Conservation (phyloP, 2,888 invertebrate species). For the Lasius fuliginosus region DNA sequence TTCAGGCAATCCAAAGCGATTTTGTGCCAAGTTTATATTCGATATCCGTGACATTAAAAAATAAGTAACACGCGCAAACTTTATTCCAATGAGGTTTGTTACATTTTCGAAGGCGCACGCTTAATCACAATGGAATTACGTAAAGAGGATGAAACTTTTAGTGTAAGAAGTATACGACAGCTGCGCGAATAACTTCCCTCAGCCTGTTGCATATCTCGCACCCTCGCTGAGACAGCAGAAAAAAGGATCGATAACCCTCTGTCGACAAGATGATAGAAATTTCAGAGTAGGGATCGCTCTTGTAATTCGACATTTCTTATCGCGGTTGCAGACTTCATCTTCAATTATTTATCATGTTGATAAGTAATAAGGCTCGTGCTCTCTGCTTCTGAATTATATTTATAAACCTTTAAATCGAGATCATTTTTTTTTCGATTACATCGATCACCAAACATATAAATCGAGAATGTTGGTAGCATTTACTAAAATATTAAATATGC, state of each 20-base stretch:
- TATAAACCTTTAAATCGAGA: neutral
- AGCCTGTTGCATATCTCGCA: constrained; percentile 63
- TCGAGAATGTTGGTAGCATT: neutral
- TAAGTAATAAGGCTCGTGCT: constrained; percentile 9
- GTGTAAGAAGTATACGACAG: constrained; percentile 58
- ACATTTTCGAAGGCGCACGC: constrained; percentile 41
- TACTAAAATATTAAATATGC: neutral
- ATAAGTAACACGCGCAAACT: constrained; percentile 39
- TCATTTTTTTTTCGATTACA: neutral
- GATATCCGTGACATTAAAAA: constrained; percentile 27
- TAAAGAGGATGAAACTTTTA: constrained; percentile 56
- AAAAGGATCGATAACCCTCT: constrained; percentile 59
- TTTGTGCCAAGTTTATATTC: constrained; percentile 33
- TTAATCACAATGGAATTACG: constrained; percentile 61
- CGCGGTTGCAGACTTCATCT: constrained; percentile 20
- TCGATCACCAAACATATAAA: neutral
- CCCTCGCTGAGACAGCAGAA: constrained; percentile 37
- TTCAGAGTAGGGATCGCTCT: constrained; percentile 40
- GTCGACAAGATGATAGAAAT: constrained; percentile 63
- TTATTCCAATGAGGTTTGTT: constrained; percentile 51
- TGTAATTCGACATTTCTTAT: constrained; percentile 48
- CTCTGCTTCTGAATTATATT: neutral
- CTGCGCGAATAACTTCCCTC: constrained; percentile 54
- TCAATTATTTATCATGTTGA: constrained; percentile 38
- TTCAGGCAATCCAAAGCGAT: neutral